Percentiles rank a stretch among this genome's conserved stretches.
Evolutionary conservation across 2,797 vertebrate species (phyloP).

Genomic region (Premnoplex brunnescens): DNA sequence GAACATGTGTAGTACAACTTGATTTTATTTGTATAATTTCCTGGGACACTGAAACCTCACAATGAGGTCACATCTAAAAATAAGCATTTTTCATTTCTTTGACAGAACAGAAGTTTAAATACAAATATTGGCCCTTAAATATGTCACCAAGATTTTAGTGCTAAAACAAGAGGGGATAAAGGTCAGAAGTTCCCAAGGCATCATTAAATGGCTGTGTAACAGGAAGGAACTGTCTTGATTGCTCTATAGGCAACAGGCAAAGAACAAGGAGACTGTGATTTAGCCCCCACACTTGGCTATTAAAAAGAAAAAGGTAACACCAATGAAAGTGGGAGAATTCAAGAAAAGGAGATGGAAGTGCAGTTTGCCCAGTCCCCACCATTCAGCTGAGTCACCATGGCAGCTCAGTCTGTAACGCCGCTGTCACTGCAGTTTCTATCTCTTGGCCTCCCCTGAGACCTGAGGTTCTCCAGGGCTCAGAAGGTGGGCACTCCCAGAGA

Average conservation of each 20-base stretch:
- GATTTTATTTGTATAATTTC: conserved; percentile 46
- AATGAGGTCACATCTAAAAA: conserved; percentile 49
- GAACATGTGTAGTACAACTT: background rate
- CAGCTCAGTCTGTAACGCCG: background rate
- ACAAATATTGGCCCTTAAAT: conserved; percentile 1
- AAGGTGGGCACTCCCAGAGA: background rate
- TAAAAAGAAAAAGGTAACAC: background rate
- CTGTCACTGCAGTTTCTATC: background rate
- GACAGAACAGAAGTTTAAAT: conserved; percentile 10
- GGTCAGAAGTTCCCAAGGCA: background rate
- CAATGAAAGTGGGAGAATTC: background rate
- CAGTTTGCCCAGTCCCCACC: background rate
- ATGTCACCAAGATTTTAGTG: conserved; percentile 3
- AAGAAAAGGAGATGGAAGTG: background rate
- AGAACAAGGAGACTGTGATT: background rate
- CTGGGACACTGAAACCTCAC: conserved; percentile 31
- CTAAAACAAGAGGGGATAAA: conserved; percentile 8
- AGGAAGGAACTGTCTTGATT: background rate
- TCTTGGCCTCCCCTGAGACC: background rate
- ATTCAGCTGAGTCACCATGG: fast-evolving
- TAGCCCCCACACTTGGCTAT: background rate
- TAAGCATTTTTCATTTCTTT: conserved; percentile 48
- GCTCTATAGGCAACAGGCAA: background rate
- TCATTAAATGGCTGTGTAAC: background rate
- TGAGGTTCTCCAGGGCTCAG: background rate